Base-by-base conservation (phyloP, 1,140 invertebrate genomes). In the Pseudomyrmex flavicornis region DNA sequence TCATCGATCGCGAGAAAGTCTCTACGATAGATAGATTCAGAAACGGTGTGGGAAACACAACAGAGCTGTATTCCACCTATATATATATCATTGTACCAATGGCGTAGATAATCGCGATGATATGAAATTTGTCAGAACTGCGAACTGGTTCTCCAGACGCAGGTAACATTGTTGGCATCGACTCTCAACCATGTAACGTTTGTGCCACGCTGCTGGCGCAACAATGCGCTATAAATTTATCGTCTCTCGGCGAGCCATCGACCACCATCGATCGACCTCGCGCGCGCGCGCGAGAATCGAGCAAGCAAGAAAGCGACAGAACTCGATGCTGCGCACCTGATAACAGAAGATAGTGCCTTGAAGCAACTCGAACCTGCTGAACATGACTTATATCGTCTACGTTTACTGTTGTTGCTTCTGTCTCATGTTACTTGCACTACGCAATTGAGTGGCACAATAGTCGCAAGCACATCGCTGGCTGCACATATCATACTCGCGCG, bases 311-410 rank as follows among this genome's bases (percentile, higher is more conserved):
- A 56, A 46, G 68, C 48, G n/a, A 12, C 20, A 20, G 10, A 54
- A n/a, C 48, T 44, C 12, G 46, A 83, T 84, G 83, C 20, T 58
- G 69, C 90, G 73, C 92, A 94, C 93, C 93, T 93, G 93, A 92
- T 84, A 91, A 90, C 46, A 92, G 89, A 56, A 92, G 87, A 85
- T 92, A 93, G 91, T 87, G 61, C 89, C 90, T 65, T 90, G 89
- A 7, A 92, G 90, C 13, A 93, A 89, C 69, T 93, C 89, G 88
- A 94, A 92, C 76, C 91, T 91, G 84, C 86, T 77, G 70, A 86
- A 91, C 92, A 93, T 92, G 87, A 84, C 77, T 89, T 90, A 35
- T 35, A 85, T 87, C 66, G 73, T 15, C 8, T 66, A 9, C 10
- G 72, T 77, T 35, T 63, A 59, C 72, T 50, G 75, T 48, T 44